Conservation (phyloP, 2,113 vertebrate genomes). For the Tamias sibiricus region DNA sequence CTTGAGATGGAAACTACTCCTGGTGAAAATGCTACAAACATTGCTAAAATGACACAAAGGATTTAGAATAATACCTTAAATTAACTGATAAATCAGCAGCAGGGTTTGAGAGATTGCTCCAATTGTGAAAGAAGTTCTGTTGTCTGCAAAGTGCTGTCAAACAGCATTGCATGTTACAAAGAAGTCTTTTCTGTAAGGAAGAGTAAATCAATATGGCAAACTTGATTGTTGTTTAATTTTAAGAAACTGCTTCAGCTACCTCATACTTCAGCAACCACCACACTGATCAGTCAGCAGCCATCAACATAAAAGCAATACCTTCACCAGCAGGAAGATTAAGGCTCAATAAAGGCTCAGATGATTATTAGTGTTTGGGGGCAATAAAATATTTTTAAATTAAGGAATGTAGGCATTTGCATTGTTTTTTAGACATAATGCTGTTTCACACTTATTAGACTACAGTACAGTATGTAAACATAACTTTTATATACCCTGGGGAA, state of each 20-base stretch:
- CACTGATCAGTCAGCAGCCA: neutral
- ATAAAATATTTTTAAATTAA: neutral
- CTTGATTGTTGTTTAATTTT: neutral
- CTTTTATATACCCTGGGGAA: neutral
- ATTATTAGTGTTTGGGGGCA: neutral
- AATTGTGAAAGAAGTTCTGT: neutral
- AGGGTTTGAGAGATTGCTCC: neutral
- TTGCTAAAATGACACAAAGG: neutral
- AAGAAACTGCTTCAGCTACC: neutral
- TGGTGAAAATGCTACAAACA: neutral
- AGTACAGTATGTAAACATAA: neutral
- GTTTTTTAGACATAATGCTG: neutral
- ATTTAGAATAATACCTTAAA: neutral
- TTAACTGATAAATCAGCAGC: neutral
- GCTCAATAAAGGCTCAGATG: neutral
- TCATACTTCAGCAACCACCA: neutral
- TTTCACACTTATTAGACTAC: neutral
- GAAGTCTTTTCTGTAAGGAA: neutral
- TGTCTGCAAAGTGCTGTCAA: neutral
- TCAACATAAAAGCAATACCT: neutral
- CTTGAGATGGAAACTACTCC: neutral
- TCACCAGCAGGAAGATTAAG: neutral
- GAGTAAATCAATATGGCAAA: neutral
- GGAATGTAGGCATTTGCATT: fast-evolving
- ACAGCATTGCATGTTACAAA: neutral